Evolutionary conservation across 2,113 vertebrate genomes (phyloP).

Genomic region (Amphilophus citrinellus): DNA sequence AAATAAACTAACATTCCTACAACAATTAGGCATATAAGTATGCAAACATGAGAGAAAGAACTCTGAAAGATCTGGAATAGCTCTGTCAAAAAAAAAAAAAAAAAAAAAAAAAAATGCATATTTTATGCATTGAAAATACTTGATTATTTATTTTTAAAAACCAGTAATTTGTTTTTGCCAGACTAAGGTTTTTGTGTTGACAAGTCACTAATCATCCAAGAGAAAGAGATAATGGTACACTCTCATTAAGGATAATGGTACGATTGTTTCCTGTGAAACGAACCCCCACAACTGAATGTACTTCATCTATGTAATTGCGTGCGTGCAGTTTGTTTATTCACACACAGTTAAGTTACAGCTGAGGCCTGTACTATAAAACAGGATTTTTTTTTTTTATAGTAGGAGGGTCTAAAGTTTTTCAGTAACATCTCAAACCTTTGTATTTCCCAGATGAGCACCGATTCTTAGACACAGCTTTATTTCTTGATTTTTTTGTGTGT

Average conservation of each 20-base stretch:
- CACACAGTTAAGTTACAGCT: background rate
- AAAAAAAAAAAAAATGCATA: constrained; percentile 1
- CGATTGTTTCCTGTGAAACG: background rate
- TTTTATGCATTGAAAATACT: background rate
- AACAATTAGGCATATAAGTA: background rate
- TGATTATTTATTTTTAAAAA: background rate
- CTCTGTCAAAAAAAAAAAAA: background rate
- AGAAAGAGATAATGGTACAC: constrained; percentile 5
- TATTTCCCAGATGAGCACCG: background rate
- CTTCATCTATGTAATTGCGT: background rate
- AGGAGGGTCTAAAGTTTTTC: background rate
- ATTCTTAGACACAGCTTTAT: background rate
- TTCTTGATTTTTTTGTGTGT: background rate
- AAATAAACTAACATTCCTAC: too few relatives aligned
- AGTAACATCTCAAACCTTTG: background rate
- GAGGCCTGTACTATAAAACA: background rate
- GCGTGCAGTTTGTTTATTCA: background rate
- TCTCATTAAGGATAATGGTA: constrained; percentile 20
- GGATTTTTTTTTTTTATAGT: background rate
- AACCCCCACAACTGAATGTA: background rate
- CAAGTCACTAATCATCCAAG: background rate
- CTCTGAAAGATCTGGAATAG: background rate
- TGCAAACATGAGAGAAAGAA: background rate
- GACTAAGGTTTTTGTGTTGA: background rate
- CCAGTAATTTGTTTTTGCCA: constrained; percentile 8